Percentiles rank a stretch among this genome's conserved stretches.
Conservation (phyloP, 2,113 vertebrate genomes). For the Pachyramphus minor region DNA sequence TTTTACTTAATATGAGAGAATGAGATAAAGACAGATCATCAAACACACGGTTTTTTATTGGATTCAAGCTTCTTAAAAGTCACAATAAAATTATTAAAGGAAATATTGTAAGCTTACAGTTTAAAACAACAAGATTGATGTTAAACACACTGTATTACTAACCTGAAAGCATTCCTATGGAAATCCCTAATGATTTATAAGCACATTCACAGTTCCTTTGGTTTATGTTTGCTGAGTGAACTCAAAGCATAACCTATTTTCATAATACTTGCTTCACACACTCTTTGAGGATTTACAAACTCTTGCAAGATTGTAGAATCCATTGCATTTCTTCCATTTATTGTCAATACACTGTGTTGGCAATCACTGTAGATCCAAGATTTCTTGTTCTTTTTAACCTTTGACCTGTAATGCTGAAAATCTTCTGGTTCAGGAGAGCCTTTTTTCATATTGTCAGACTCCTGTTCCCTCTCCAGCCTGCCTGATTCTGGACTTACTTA, state of each 20-base stretch:
- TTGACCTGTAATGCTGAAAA: neutral
- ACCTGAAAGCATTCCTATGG: neutral
- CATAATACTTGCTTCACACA: conserved; percentile 6
- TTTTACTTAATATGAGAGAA: neutral
- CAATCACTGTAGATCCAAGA: neutral
- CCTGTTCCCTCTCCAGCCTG: neutral
- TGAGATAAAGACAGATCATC: neutral
- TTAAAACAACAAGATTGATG: conserved; percentile 28
- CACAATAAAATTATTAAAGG: conserved; percentile 4
- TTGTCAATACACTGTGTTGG: neutral
- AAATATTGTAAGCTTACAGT: neutral
- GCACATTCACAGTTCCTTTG: neutral
- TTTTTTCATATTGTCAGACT: neutral
- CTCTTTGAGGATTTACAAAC: conserved; percentile 20
- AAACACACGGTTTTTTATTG: neutral
- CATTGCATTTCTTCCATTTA: neutral
- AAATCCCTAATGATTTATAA: conserved; percentile 27
- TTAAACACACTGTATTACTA: conserved; percentile 1
- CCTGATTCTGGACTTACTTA: neutral
- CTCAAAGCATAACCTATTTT: conserved; percentile 18
- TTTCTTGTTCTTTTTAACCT: neutral
- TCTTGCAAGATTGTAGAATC: neutral
- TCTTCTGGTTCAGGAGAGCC: neutral
- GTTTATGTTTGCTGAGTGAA: neutral
- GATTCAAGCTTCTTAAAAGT: conserved; percentile 16